Evolutionary conservation across 2,113 vertebrate species (phyloP), one percentile per base, ranked within the genome.

Genomic region (Myrmophylax atrothorax): DNA sequence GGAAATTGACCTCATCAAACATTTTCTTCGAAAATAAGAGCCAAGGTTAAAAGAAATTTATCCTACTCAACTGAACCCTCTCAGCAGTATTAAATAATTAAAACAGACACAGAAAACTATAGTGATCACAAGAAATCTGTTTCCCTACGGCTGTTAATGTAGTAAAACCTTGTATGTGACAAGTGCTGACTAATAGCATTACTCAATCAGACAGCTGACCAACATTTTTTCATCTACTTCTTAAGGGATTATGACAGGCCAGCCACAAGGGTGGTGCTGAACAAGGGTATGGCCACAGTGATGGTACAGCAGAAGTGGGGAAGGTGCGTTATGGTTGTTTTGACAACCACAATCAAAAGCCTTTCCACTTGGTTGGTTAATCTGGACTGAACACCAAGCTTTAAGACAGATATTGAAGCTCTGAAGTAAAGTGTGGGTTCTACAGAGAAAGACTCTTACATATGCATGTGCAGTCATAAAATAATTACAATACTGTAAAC

Each of bases 101-200:
- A 76, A 85, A 76, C 26, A 63, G 90, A 93, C 83, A 94, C 14
- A 69, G 28, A 86, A 86, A 92, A 88, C 84, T 19, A 90, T 7
- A 92, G 55, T 40, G 64, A 85, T 88, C 60, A 75, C 84, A 84
- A 73, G 50, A 85, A 95, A 84, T 50, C 20, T 91, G 25, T 46
- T 69, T 76, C 74, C 88, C 69, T 68, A 28, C 10, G 17, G 66
- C 59, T 92, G 72, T 63, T 86, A 69, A 58, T 38, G 35, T 55
- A 91, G 78, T 68, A 84, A 79, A 87, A 64, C 49, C 76, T 95
- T 68, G 23, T 33, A 66, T 92, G 55, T 53, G 73, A 93, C 93
- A 95, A 94, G 84, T 92, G 86, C 72, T 91, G 67, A 79, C 83
- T 90, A 96, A 93, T 12, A 82, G 81, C 86, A 91, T 96, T 90